Conservation (phyloP, 1,140 invertebrate genomes). For the Bombus breviceps region DNA sequence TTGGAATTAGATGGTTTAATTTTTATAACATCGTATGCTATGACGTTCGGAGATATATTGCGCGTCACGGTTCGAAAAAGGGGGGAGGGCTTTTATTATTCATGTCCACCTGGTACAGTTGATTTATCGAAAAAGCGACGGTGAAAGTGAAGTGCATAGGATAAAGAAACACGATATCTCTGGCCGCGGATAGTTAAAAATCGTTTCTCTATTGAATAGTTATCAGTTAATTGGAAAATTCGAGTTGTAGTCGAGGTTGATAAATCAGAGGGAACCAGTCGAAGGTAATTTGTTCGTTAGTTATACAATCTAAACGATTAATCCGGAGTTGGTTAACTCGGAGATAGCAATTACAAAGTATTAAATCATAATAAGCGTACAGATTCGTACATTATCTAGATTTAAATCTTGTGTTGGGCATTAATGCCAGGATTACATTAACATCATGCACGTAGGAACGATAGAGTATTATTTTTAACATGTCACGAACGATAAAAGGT, state of each 20-base stretch:
- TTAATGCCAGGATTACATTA: background rate
- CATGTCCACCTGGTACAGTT: background rate
- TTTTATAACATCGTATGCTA: background rate
- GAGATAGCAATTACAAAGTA: conserved; percentile 22
- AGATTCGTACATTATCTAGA: background rate
- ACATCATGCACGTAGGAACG: background rate
- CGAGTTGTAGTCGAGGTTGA: background rate
- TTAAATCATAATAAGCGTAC: conserved; percentile 30
- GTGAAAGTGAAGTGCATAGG: background rate
- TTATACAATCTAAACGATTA: conserved; percentile 9
- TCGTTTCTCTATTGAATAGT: background rate
- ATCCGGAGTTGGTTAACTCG: background rate
- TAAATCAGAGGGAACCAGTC: background rate
- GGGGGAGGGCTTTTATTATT: background rate
- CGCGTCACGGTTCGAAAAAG: background rate
- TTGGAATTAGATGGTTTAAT: conserved; percentile 5
- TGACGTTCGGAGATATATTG: background rate
- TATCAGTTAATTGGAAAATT: background rate
- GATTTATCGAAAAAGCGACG: background rate
- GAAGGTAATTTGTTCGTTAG: conserved; percentile 8
- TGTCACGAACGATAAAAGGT: background rate
- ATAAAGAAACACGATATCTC: no score
- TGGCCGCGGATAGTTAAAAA: background rate
- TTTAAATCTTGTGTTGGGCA: background rate
- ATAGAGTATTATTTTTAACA: background rate